These are phyloP conservation scores for Cyprinodon brontotheroides DNA, from an alignment of 2,113 vertebrate species.

Conservation along the genomic window DNA sequence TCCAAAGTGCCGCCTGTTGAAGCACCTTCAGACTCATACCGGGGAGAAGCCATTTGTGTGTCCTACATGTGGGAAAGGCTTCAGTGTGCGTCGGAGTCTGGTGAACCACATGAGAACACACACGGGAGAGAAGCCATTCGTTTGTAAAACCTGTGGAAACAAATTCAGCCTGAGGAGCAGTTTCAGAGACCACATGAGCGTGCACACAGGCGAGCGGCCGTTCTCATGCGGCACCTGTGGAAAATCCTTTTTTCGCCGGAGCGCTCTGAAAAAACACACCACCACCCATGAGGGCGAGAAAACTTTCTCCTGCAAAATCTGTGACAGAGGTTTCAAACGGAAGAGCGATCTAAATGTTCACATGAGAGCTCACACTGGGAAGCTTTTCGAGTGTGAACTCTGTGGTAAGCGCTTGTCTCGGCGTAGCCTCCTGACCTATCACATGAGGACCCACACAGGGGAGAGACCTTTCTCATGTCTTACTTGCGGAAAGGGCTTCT, in stretches of 20 bases:
- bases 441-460: neutral
- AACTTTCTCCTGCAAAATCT: neutral
- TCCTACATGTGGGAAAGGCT: neutral
- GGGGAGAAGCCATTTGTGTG: neutral
- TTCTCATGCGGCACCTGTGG: too few species aligned
- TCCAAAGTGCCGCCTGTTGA: neutral
- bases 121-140: neutral
- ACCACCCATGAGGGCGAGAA: neutral
- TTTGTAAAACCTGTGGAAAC: too few species aligned
- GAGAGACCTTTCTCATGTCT: neutral
- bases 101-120: neutral
- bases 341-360: neutral
- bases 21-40: neutral
- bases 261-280: too few species aligned
- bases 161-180: too few species aligned
- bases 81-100: neutral
- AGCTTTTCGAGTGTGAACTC: too few species aligned
- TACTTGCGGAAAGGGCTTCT: neutral
- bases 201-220: too few species aligned
- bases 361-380: neutral
- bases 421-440: too few species aligned
- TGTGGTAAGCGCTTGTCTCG: too few species aligned
- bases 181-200: too few species aligned
- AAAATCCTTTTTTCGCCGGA: too few species aligned
- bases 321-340: neutral